Percentiles rank a stretch among this genome's conserved stretches.
Evolutionary conservation across 2,888 invertebrate species (phyloP).

Genomic region (Neoaliturus tenellus): DNA sequence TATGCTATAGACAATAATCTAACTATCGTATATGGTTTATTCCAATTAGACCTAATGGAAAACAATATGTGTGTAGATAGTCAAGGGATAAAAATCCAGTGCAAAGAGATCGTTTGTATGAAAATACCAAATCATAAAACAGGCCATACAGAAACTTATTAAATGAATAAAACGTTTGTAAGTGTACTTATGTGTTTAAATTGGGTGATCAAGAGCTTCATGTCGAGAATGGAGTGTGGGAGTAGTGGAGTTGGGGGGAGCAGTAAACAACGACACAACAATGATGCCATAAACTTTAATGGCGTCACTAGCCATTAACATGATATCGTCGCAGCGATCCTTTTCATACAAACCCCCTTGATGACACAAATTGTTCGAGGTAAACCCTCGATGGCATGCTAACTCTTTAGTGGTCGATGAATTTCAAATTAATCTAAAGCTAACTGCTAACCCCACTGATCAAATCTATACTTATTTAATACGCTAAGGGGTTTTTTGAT

Average conservation of each 20-base stretch:
- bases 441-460: too few species aligned
- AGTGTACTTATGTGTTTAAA: background rate
- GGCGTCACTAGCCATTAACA: slow-evolving; percentile 6
- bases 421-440: too few species aligned
- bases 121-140: background rate
- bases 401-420: too few species aligned
- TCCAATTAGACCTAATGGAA: too few species aligned
- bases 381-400: background rate
- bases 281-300: slow-evolving; percentile 5
- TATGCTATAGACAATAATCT: too few species aligned
- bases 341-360: background rate
- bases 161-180: background rate
- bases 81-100: too few species aligned
- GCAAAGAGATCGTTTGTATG: background rate
- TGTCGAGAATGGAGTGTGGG: background rate
- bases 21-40: too few species aligned
- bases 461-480: too few species aligned
- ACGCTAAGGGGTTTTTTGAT: too few species aligned
- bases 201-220: background rate
- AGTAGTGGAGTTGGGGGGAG: background rate
- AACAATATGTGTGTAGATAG: too few species aligned
- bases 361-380: background rate
- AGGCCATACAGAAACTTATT: background rate
- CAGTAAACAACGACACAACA: slow-evolving; percentile 12
- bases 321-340: background rate